phyloP scores from a whole-genome alignment of 2,113 vertebrate genomes.

The Okapia johnstoni region DNA sequence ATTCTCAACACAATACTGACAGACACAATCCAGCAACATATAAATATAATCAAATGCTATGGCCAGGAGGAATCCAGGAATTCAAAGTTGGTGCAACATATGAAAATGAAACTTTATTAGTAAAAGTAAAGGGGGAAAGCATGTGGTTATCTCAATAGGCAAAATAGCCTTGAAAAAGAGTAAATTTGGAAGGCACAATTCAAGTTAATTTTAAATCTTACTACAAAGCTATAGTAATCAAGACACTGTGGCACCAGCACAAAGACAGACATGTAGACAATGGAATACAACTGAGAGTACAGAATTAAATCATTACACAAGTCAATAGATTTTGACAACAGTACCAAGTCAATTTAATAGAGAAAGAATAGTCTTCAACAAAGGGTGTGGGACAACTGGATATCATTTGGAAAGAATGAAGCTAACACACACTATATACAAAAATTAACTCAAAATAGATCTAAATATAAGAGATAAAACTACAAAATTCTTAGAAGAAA shows the following conservation, averaged over 20 bases:
- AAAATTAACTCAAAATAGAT: neutral
- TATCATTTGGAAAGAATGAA: neutral
- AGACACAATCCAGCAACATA: neutral
- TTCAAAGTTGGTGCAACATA: neutral
- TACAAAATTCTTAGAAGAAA: neutral
- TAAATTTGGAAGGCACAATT: neutral
- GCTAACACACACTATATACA: neutral
- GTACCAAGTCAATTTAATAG: neutral
- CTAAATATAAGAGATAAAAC: neutral
- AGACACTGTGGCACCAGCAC: neutral
- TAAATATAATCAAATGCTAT: neutral
- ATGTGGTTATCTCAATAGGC: neutral
- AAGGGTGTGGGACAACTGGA: neutral
- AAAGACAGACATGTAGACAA: neutral
- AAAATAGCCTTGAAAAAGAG: neutral
- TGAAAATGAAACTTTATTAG: neutral
- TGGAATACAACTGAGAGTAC: neutral
- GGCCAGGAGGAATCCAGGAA: neutral
- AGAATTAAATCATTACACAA: neutral
- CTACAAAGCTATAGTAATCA: neutral
- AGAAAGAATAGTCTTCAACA: neutral
- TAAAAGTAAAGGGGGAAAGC: neutral
- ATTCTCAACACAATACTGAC: neutral
- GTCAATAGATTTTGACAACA: neutral
- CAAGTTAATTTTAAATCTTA: neutral